Evolutionary conservation across 2,113 vertebrate genomes (phyloP).

Genomic region (Alces alces): DNA sequence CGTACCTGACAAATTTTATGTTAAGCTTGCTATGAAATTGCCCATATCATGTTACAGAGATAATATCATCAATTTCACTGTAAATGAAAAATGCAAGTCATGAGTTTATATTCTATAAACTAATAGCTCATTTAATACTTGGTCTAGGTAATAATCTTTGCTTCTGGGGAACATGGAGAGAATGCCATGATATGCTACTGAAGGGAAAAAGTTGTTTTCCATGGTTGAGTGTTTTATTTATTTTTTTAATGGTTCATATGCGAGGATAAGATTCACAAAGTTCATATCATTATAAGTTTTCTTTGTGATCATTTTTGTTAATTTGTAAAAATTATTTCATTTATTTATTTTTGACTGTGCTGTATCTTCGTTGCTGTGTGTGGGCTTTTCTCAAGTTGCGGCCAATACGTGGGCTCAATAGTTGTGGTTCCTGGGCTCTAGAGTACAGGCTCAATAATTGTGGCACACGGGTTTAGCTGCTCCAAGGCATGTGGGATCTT

Average conservation of each 20-base stretch:
- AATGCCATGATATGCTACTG: background rate
- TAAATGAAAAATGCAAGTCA: conserved; percentile 59
- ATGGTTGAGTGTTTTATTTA: conserved; percentile 15
- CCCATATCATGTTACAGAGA: conserved; percentile 36
- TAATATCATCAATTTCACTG: conserved; percentile 58
- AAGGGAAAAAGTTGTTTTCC: conserved; percentile 35
- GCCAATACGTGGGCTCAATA: background rate
- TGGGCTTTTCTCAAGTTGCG: background rate
- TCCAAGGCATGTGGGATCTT: background rate
- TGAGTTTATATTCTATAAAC: conserved; percentile 53
- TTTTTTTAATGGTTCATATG: background rate
- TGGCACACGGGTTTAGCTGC: fast-evolving
- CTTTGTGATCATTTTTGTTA: conserved; percentile 43
- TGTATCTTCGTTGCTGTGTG: background rate
- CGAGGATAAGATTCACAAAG: background rate
- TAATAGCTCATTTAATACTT: conserved; percentile 48
- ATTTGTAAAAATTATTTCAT: background rate
- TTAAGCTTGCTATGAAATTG: conserved; percentile 55
- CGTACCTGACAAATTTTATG: conserved; percentile 53
- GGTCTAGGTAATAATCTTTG: conserved; percentile 59
- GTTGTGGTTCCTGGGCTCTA: background rate
- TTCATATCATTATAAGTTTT: background rate
- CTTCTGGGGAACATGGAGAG: conserved; percentile 13
- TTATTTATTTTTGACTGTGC: background rate
- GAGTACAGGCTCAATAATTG: background rate